Base-by-base conservation (phyloP, 2,888 invertebrate species). In the Drosophila multiciliata region DNA sequence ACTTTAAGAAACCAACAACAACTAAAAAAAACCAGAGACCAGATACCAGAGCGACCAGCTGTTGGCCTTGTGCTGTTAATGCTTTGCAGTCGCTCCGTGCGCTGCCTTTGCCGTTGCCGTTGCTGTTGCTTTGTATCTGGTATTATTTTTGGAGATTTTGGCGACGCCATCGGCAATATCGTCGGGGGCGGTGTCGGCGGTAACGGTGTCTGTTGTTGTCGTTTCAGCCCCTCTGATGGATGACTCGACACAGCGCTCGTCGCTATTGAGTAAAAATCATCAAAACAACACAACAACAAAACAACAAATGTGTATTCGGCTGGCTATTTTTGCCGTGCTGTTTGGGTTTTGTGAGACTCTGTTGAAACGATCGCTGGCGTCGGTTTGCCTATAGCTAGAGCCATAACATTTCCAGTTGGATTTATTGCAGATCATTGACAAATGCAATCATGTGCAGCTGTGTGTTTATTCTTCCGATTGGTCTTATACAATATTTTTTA, bases 11-110 rank as follows among this genome's bases (percentile, higher is more conserved):
- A 78, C 65, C 54, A 54, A 36, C 55, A 61, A 69, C 50, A 74
- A 48, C 29, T 38, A 59, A 69, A 60, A 23, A 48, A 38, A 38
- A 58, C 57, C 32, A 36, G 45, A 67, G 55, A 74, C 70, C 68
- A 23, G 66, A 75, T 67, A 80, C 73, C 80, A 66, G 68, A 65
- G 48, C 74, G 58, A 82, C 73, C 82, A 80, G 80, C 82, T 79
- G 80, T 80, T 80, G 78, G 80, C 80, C 82, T 80, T 80, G 80
- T 81, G 80, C 78, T 81, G 78, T 77, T 81, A 78, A 66, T 73
- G 82, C 69, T 59, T 76, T 54, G 67, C 81, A 66, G 66, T 80
- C 62, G 55, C 60, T 66, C 49, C 59, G 53, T n/a, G 15, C 45
- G 45, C 45, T 45, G 45, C 45, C 38, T 3, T 17, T 52, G 52